Percentiles rank a stretch among this genome's conserved stretches.
These are phyloP conservation scores for Hirtodrosophila alboralis DNA, from an alignment of 2,888 invertebrate genomes.

Conservation along the genomic window DNA sequence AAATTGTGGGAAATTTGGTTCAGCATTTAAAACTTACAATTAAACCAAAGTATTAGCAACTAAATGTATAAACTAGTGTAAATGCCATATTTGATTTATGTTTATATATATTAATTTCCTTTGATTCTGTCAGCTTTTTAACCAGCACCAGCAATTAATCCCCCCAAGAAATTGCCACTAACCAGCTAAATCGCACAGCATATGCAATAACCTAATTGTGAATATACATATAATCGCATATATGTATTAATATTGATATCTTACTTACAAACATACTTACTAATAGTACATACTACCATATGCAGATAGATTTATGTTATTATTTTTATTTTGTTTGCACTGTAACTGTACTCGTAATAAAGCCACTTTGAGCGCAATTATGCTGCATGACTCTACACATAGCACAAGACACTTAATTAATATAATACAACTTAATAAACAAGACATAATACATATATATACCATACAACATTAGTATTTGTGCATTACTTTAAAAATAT, in stretches of 20 bases:
- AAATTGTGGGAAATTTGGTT: slow-evolving; percentile 67
- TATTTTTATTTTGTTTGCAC: slow-evolving; percentile 47
- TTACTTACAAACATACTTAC: slow-evolving; percentile 21
- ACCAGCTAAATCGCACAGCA: slow-evolving; percentile 66
- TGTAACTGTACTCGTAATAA: slow-evolving; percentile 39
- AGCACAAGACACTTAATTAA: slow-evolving; percentile 50
- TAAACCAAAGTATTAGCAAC: slow-evolving; percentile 59
- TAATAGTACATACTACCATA: slow-evolving; percentile 18
- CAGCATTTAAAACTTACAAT: slow-evolving; percentile 47
- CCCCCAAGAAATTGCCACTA: slow-evolving; percentile 51
- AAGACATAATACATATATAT: slow-evolving; percentile 11
- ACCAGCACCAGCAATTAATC: slow-evolving; percentile 61
- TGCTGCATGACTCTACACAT: slow-evolving; percentile 68
- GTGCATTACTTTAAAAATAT: too few relatives aligned
- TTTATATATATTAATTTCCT: slow-evolving; percentile 27
- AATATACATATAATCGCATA: slow-evolving; percentile 32
- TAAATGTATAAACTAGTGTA: slow-evolving; percentile 71
- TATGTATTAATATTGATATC: slow-evolving; percentile 12
- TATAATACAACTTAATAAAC: slow-evolving; percentile 15
- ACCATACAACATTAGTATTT: too few relatives aligned
- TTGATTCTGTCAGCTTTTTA: slow-evolving; percentile 47
- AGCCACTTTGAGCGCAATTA: slow-evolving; percentile 59
- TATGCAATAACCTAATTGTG: slow-evolving; percentile 51
- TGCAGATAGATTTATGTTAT: slow-evolving; percentile 40
- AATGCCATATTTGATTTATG: slow-evolving; percentile 58